Conservation (phyloP, 1,140 invertebrate species). For the Euschistus heros region DNA sequence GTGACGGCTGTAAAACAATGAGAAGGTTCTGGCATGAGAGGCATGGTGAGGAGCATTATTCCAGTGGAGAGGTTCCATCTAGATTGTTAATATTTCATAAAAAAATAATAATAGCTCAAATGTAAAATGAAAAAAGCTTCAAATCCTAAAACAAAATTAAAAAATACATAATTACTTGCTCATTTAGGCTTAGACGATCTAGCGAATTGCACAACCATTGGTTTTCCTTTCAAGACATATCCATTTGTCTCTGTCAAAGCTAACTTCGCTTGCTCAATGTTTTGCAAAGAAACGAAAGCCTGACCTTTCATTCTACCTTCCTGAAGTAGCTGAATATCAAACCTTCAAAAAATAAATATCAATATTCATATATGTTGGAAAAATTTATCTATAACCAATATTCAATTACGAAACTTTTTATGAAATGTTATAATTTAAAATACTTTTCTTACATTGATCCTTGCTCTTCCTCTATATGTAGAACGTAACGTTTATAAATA, state of each 20-base stretch:
- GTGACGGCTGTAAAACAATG: too few relatives aligned
- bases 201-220: slow-evolving; percentile 83
- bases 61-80: too few relatives aligned
- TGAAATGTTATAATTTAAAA: too few relatives aligned
- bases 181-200: slow-evolving; percentile 44
- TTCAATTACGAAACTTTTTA: too few relatives aligned
- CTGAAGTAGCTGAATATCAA: slow-evolving; percentile 83
- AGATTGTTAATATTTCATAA: too few relatives aligned
- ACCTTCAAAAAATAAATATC: slow-evolving; percentile 39
- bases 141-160: too few relatives aligned
- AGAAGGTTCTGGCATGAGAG: too few relatives aligned
- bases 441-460: slow-evolving; percentile 27
- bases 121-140: too few relatives aligned
- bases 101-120: too few relatives aligned
- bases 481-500: slow-evolving; percentile 63
- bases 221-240: slow-evolving; percentile 76
- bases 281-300: slow-evolving; percentile 78
- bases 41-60: too few relatives aligned
- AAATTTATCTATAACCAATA: too few relatives aligned
- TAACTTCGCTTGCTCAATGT: slow-evolving; percentile 53
- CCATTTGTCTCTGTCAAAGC: slow-evolving; percentile 81
- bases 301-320: slow-evolving; percentile 94
- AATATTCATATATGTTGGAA: background rate
- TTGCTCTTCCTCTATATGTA: slow-evolving; percentile 39
- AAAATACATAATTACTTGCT: slow-evolving; percentile 23